phyloP scores from a whole-genome alignment of 2,888 invertebrate species.

The Sphaerophoria rueppellii region DNA sequence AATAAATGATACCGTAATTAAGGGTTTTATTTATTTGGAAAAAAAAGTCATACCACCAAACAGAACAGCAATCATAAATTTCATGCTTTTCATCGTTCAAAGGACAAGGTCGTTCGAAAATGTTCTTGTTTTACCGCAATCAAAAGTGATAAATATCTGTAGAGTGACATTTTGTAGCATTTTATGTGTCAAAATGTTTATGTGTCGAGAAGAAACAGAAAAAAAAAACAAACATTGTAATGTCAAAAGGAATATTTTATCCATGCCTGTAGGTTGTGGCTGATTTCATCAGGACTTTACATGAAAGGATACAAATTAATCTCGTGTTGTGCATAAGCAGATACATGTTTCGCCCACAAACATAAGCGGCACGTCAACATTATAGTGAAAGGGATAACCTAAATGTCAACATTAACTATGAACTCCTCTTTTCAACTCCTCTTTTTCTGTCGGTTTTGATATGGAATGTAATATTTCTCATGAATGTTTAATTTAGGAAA shows the following conservation, averaged over 20 bases:
- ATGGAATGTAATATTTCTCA: slow-evolving; percentile 10
- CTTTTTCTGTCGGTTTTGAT: slow-evolving; percentile 31
- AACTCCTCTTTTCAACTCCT: slow-evolving; percentile 44
- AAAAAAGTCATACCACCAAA: background rate
- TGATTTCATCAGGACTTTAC: slow-evolving; percentile 28
- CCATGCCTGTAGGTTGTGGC: slow-evolving; percentile 17
- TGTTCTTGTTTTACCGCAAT: background rate
- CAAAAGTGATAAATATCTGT: background rate
- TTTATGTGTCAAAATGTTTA: slow-evolving; percentile 4
- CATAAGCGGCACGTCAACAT: background rate
- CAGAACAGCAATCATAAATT: background rate
- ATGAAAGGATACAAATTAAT: background rate
- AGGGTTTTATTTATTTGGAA: background rate
- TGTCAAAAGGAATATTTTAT: slow-evolving; percentile 4
- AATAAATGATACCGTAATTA: background rate
- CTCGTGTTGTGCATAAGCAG: background rate
- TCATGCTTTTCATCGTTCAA: background rate
- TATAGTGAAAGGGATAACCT: slow-evolving; percentile 23
- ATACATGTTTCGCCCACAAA: background rate
- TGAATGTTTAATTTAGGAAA: slow-evolving; percentile 13
- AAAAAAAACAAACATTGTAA: background rate
- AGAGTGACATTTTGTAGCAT: background rate
- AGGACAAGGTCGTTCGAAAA: background rate
- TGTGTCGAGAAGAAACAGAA: background rate
- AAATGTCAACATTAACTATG: slow-evolving; percentile 57